Evolutionary conservation across 92 coral and sea anemone species (phyloP), one percentile per base, ranked within the genome.

Genomic region (Zoanthus sociatus): DNA sequence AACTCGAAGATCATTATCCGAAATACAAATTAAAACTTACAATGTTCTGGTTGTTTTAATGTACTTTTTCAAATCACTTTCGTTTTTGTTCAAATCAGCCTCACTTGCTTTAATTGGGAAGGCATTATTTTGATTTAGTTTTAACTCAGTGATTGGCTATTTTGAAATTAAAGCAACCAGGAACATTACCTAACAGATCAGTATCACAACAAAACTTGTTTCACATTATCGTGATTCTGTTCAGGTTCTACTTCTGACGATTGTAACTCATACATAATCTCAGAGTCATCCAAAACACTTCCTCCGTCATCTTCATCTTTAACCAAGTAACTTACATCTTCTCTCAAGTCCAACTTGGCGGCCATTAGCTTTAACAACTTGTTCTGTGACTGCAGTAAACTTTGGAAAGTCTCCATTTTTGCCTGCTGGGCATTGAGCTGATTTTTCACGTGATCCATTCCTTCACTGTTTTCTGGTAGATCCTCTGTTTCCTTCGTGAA

Each of bases 361-460:
- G 84, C 73, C 84, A 79, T 79, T 1, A 79, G 13, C 73, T 64
- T 79, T 72, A 79, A 13, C 58, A 79, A 17, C 21, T 79, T 79
- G 50, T 47, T 79, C 48, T 79, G 84, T 17, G 69, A 56, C 5
- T 6, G 20, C 3, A 79, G 74, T 15, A 67, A 42, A 31, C 16
- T 79, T 48, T 79, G 73, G 45, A 79, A 48, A 21, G 10, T 6
- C 17, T 64, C 55, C 58, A 79, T 79, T 61, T 31, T 79, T 72
- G 45, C 55, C 3, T 69, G 37, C 74, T 79, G 84, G 4, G 31
- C 73, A 3, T 64, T 73, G 21, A 79, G 20, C 60, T 79, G 84
- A n/a, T 4, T n/a, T 69, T 63, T 69, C 42, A 64, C 60, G 64
- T 17, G 42, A 1, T 79, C 73, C 18, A 63, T 74, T 4, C 54